These are phyloP conservation scores for Coleophora deauratella DNA, from an alignment of 2,888 invertebrate genomes.

Conservation along the genomic window DNA sequence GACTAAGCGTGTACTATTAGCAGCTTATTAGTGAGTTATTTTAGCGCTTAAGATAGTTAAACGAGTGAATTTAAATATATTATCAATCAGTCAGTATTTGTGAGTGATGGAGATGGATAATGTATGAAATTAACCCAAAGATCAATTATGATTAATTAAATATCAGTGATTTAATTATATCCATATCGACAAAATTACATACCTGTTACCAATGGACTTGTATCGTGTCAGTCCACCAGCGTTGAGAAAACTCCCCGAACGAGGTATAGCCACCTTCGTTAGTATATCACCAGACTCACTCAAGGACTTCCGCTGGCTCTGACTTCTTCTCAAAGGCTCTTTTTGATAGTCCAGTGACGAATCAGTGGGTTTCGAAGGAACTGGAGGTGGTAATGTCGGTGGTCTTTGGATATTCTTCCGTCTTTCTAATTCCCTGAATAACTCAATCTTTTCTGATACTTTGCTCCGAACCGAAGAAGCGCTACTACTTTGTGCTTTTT, in stretches of 20 bases:
- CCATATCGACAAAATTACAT: slow-evolving; percentile 23
- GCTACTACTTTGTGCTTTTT: slow-evolving; percentile 40
- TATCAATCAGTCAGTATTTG: too few species aligned
- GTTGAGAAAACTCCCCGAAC: slow-evolving; percentile 89
- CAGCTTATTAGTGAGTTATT: slow-evolving; percentile 42
- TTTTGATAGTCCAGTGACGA: slow-evolving; percentile 40
- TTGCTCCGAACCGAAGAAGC: slow-evolving; percentile 65
- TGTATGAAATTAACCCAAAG: too few species aligned
- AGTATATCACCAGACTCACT: slow-evolving; percentile 84
- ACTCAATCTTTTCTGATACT: slow-evolving; percentile 68
- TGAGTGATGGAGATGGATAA: too few species aligned
- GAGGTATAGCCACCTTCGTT: slow-evolving; percentile 89
- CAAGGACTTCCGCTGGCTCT: slow-evolving; percentile 61
- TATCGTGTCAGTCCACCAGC: slow-evolving; percentile 85
- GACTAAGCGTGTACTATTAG: slow-evolving; percentile 45
- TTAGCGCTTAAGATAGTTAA: slow-evolving; percentile 27
- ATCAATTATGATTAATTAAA: too few species aligned
- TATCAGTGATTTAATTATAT: too few species aligned
- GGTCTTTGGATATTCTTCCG: slow-evolving; percentile 63
- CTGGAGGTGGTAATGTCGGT: slow-evolving; percentile 62
- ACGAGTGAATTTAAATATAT: slow-evolving; percentile 29
- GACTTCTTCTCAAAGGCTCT: slow-evolving; percentile 58
- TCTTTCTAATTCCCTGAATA: slow-evolving; percentile 63
- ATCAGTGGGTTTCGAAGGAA: slow-evolving; percentile 51
- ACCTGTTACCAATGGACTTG: slow-evolving; percentile 81